Conservation (phyloP, 2,113 vertebrate species). For the Setophaga coronata region DNA sequence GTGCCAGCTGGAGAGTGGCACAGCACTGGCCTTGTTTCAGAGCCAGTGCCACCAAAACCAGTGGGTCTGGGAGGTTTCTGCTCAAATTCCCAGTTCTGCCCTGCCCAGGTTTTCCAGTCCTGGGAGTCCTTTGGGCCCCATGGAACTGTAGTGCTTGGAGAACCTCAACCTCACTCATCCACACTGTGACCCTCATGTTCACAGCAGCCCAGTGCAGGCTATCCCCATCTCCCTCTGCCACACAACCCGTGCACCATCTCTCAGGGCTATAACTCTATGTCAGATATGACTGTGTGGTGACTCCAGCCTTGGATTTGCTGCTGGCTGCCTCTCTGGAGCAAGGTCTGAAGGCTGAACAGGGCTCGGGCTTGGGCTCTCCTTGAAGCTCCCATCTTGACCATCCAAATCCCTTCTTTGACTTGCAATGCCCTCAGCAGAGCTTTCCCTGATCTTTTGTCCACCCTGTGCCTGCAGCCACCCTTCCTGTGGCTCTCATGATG, state of each 20-base stretch:
- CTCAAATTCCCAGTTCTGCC: not conserved
- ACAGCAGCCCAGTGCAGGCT: not conserved
- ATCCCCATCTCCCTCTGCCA: not conserved
- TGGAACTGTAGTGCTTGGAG: not conserved
- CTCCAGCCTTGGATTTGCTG: not conserved
- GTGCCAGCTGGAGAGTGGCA: not conserved
- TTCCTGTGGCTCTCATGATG: not conserved
- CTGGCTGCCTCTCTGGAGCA: not conserved
- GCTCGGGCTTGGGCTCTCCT: not conserved
- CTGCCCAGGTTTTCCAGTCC: not conserved
- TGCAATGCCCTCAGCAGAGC: not conserved
- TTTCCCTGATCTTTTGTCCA: not conserved
- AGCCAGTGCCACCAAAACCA: not conserved
- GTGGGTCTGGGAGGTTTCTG: not conserved
- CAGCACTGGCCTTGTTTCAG: not conserved
- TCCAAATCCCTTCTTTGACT: not conserved
- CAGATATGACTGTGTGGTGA: not conserved
- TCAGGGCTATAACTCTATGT: too few species aligned
- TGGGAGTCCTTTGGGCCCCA: not conserved
- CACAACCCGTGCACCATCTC: accelerated
- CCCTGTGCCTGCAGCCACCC: not conserved
- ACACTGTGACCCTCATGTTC: not conserved
- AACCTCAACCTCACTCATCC: not conserved
- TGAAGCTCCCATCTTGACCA: not conserved
- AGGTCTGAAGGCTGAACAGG: not conserved